Evolutionary conservation across 2,888 invertebrate genomes (phyloP).

Genomic region (Atrina japonica): DNA sequence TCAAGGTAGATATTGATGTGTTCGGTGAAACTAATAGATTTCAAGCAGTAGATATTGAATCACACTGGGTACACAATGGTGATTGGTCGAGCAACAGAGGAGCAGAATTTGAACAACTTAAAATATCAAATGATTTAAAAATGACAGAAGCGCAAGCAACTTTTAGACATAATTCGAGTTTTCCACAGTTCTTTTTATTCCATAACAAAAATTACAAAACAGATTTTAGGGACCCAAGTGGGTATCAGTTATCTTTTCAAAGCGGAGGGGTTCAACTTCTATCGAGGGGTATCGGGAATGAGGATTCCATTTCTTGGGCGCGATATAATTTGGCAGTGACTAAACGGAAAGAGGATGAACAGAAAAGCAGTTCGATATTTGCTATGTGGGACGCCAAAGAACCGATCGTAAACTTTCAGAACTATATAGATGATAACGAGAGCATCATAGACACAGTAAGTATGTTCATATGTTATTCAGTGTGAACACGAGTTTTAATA

Average conservation of each 20-base stretch:
- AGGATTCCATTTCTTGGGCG: conserved; percentile 66
- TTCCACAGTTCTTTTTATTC: conserved; percentile 68
- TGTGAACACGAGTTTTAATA: no score
- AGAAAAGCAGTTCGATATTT: conserved; percentile 66
- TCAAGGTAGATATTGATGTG: conserved; percentile 70
- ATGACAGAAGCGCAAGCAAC: conserved; percentile 65
- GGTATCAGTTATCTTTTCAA: conserved; percentile 53
- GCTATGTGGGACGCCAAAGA: conserved; percentile 63
- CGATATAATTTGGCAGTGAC: conserved; percentile 71
- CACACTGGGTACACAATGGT: conserved; percentile 50
- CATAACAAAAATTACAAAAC: conserved; percentile 61
- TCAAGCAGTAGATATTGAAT: conserved; percentile 67
- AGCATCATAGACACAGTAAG: conserved; percentile 69
- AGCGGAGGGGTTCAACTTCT: conserved; percentile 55
- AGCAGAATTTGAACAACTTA: conserved; percentile 55
- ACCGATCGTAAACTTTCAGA: conserved; percentile 66
- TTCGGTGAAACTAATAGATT: conserved; percentile 69
- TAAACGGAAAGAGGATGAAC: conserved; percentile 66
- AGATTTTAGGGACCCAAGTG: conserved; percentile 56
- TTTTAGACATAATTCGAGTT: conserved; percentile 61
- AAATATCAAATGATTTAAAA: conserved; percentile 53
- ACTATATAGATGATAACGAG: conserved; percentile 67
- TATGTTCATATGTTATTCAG: neutral
- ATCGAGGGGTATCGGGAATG: conserved; percentile 56
- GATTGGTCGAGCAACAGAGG: conserved; percentile 39